A percentile compares a stretch with the other conserved stretches of the same genome.
Evolutionary conservation across 92 coral and sea anemone genomes (phyloP).

Genomic region (Plumapathes pennacea): DNA sequence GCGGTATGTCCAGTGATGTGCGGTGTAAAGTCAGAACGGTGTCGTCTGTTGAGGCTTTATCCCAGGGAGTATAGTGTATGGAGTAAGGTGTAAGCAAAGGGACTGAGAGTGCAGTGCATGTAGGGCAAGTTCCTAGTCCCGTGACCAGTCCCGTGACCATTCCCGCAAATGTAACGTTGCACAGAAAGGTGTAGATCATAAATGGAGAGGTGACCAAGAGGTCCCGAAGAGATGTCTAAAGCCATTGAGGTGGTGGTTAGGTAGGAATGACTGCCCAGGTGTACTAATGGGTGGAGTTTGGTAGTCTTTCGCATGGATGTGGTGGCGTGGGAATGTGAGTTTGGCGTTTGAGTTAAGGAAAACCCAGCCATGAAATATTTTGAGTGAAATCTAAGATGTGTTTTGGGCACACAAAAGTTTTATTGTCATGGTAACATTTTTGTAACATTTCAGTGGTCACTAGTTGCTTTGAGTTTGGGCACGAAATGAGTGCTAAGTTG

Average conservation of each 20-base stretch:
- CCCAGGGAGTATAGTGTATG: slow-evolving; percentile 32
- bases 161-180: slow-evolving; percentile 31
- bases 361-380: slow-evolving; percentile 46
- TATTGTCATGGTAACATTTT: slow-evolving; percentile 23
- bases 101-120: slow-evolving; percentile 9
- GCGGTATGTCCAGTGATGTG: neutral
- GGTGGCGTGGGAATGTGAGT: slow-evolving; percentile 29
- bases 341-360: slow-evolving; percentile 28
- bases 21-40: neutral
- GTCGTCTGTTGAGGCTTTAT: neutral
- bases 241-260: slow-evolving; percentile 15
- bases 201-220: slow-evolving; percentile 16
- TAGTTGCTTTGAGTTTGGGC: slow-evolving; percentile 20
- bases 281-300: slow-evolving; percentile 28
- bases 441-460: slow-evolving; percentile 13
- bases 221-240: slow-evolving; percentile 17
- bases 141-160: slow-evolving; percentile 20
- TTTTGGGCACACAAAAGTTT: slow-evolving; percentile 23
- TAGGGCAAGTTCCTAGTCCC: slow-evolving; percentile 35
- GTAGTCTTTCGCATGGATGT: slow-evolving; percentile 5
- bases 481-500: slow-evolving; percentile 23
- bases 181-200: slow-evolving; percentile 37
- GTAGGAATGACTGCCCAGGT: slow-evolving; percentile 40
- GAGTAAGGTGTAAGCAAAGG: slow-evolving; percentile 22
- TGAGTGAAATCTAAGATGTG: slow-evolving; percentile 22